Percentiles rank a stretch among this genome's conserved stretches.
phyloP scores from a whole-genome alignment of 1,140 invertebrate species.

The Tetragnatha versicolor region DNA sequence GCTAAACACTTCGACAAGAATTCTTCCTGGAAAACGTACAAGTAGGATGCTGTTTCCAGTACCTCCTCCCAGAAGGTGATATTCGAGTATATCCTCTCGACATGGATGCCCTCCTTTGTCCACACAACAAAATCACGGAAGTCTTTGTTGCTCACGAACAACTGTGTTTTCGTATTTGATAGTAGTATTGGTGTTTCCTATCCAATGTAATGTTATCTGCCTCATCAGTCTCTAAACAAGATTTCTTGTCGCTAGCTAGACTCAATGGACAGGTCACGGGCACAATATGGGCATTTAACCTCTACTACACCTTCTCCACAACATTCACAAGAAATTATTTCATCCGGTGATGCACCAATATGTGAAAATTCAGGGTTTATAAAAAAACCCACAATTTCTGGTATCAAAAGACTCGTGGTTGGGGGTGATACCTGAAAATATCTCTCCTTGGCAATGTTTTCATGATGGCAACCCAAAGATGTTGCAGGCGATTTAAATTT shows the following conservation, averaged over 20 bases:
- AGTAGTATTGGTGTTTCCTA: slow-evolving; percentile 61
- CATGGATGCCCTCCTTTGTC: slow-evolving; percentile 53
- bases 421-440: neutral
- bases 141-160: slow-evolving; percentile 60
- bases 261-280: neutral
- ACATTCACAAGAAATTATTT: slow-evolving; percentile 60
- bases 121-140: slow-evolving; percentile 64
- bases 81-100: slow-evolving; percentile 4
- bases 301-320: slow-evolving; percentile 58
- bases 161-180: slow-evolving; percentile 64
- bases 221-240: neutral
- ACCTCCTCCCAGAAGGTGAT: neutral
- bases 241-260: neutral
- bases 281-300: slow-evolving; percentile 61
- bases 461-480: neutral
- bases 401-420: neutral
- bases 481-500: neutral
- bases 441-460: neutral
- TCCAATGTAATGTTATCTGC: slow-evolving; percentile 58
- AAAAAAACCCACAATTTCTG: neutral
- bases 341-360: slow-evolving; percentile 64
- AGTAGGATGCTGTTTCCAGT: neutral
- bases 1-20: too few species aligned
- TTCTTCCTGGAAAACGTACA: slow-evolving; percentile 7
- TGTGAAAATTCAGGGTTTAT: slow-evolving; percentile 55